Evolutionary conservation across 2,888 invertebrate species (phyloP).

Genomic region (Lymantria dispar): DNA sequence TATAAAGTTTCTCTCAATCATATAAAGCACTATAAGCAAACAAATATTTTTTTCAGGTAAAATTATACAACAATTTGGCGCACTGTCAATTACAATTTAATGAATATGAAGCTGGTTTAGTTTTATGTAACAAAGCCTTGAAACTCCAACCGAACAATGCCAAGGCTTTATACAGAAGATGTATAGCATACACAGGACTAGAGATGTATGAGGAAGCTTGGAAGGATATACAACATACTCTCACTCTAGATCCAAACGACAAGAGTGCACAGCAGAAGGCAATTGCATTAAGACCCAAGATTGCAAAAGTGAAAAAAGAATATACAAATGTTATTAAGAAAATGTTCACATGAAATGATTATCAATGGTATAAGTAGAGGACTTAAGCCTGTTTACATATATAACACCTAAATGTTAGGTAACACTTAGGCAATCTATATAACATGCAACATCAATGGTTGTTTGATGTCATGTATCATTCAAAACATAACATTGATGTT

Average conservation of each 20-base stretch:
- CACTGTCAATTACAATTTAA: conserved; percentile 88
- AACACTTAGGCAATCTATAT: too few relatives aligned
- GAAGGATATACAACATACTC: conserved; percentile 77
- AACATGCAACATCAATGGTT: too few relatives aligned
- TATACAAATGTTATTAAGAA: conserved; percentile 83
- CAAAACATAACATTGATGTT: too few relatives aligned
- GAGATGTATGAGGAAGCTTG: conserved; percentile 86
- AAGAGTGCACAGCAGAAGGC: conserved; percentile 84
- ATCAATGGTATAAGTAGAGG: too few relatives aligned
- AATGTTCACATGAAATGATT: conserved; percentile 63
- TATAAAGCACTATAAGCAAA: not conserved
- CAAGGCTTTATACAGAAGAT: conserved; percentile 94
- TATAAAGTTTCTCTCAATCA: too few relatives aligned
- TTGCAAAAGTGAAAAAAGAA: conserved; percentile 83
- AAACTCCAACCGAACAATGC: conserved; percentile 88
- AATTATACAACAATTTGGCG: conserved; percentile 91
- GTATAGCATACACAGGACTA: conserved; percentile 86
- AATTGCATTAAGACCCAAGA: conserved; percentile 75
- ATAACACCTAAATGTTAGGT: too few relatives aligned
- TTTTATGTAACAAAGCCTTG: conserved; percentile 89
- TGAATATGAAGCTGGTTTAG: conserved; percentile 85
- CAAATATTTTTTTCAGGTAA: conserved; percentile 61
- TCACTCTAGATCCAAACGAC: conserved; percentile 85
- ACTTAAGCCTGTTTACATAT: too few relatives aligned
- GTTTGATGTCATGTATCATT: too few relatives aligned